Percentiles rank a stretch among this genome's conserved stretches.
These are phyloP conservation scores for Drosophila micromelanica DNA, from an alignment of 1,140 invertebrate species.

Conservation along the genomic window DNA sequence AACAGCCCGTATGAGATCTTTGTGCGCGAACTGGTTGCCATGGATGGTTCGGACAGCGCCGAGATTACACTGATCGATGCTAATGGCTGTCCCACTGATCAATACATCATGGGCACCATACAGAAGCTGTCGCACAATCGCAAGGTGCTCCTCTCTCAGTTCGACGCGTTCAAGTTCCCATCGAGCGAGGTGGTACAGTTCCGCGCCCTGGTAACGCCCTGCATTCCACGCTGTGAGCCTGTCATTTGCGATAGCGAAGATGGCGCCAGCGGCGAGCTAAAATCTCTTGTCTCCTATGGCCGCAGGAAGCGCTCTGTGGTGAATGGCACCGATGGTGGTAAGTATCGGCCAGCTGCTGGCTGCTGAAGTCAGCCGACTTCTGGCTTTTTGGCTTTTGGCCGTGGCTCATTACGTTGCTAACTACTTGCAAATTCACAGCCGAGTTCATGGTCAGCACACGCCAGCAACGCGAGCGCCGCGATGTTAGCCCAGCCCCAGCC, in stretches of 20 bases:
- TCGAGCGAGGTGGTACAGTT: conserved; percentile 97
- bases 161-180: conserved; percentile 98
- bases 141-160: conserved; percentile 93
- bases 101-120: conserved; percentile 96
- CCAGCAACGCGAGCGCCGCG: conserved; percentile 60
- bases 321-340: conserved; percentile 75
- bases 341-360: conserved; percentile 31
- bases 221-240: conserved; percentile 95
- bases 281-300: conserved; percentile 92
- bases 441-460: conserved; percentile 77
- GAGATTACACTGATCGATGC: conserved; percentile 96
- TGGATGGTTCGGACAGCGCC: conserved; percentile 96
- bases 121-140: conserved; percentile 91
- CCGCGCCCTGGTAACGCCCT: conserved; percentile 95
- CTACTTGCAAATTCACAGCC: conserved; percentile 60
- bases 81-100: conserved; percentile 95
- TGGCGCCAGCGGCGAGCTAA: conserved; percentile 90
- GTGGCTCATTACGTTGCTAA: conserved; percentile 51
- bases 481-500: conserved; percentile 77
- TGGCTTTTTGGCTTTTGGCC: conserved; percentile 3
- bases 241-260: conserved; percentile 93
- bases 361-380: background rate
- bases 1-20: conserved; percentile 98
- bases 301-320: conserved; percentile 85
- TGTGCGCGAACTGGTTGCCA: conserved; percentile 95